Conservation (phyloP, 2,797 vertebrate species). For the Coendou prehensilis region DNA sequence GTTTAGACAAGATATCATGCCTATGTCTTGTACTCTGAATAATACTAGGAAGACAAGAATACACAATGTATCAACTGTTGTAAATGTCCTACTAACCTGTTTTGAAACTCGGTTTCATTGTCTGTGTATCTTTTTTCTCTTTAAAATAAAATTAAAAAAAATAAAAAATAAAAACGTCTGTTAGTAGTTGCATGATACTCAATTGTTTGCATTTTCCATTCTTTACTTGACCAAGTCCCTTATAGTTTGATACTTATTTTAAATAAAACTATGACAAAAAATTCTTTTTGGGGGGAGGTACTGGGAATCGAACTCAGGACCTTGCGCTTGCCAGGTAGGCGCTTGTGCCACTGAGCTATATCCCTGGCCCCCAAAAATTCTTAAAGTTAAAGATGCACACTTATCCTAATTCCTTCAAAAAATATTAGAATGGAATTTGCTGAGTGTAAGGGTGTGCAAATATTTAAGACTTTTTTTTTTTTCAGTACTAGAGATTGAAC, state of each 20-base stretch:
- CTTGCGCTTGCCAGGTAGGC: too few species aligned
- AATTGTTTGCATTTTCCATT: background rate
- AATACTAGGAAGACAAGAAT: too few species aligned
- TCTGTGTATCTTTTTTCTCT: too few species aligned
- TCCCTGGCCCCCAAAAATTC: background rate
- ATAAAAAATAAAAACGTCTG: background rate
- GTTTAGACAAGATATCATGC: too few species aligned
- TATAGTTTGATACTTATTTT: background rate
- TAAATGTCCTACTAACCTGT: too few species aligned
- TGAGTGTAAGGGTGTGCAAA: background rate
- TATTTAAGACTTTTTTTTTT: background rate
- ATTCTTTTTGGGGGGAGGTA: too few species aligned
- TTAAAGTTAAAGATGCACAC: background rate
- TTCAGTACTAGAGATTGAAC: background rate
- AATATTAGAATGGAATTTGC: background rate
- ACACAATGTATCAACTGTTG: too few species aligned
- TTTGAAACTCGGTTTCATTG: too few species aligned
- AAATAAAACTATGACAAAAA: background rate
- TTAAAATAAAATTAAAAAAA: too few species aligned
- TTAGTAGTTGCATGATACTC: background rate
- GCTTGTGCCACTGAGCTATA: too few species aligned
- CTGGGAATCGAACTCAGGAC: too few species aligned
- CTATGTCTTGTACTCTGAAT: too few species aligned
- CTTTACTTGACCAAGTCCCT: background rate
- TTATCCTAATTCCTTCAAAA: background rate